Conservation (phyloP, 2,113 vertebrate genomes). For the Xiphorhynchus elegans region DNA sequence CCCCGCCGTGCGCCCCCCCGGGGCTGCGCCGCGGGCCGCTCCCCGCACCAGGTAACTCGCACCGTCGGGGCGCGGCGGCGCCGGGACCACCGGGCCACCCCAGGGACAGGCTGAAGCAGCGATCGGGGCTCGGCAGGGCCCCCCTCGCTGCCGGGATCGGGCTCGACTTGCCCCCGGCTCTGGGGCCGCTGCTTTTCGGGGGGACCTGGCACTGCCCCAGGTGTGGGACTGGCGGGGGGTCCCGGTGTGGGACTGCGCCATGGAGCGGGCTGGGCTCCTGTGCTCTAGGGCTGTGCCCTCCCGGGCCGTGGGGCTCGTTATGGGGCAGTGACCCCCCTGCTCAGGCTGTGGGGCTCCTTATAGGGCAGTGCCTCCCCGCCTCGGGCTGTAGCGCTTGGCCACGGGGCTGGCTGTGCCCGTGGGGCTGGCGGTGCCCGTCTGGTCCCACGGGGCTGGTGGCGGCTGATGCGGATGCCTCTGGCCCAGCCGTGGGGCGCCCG, state of each 20-base stretch:
- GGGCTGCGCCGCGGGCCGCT: neutral
- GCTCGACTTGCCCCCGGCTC: neutral
- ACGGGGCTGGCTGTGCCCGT: neutral
- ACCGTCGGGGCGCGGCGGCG: neutral
- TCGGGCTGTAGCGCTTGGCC: neutral
- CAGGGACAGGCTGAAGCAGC: neutral
- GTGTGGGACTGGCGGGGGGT: neutral
- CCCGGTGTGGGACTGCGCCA: neutral
- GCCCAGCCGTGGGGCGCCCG: neutral
- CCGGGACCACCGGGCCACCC: neutral
- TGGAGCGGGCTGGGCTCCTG: neutral
- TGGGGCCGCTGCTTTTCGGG: neutral
- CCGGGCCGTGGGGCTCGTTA: neutral
- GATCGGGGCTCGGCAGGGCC: neutral
- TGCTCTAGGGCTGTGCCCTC: neutral
- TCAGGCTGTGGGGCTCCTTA: neutral
- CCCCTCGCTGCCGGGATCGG: neutral
- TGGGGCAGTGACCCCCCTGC: neutral
- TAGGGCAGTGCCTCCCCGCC: neutral
- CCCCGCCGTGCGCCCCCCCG: neutral
- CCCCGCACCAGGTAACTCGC: neutral
- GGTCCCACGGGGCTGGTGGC: neutral
- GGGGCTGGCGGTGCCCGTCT: neutral
- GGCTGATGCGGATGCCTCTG: neutral
- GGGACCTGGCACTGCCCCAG: neutral